These are phyloP conservation scores for Zonotrichia albicollis DNA, from an alignment of 2,797 vertebrate species.

Conservation along the genomic window DNA sequence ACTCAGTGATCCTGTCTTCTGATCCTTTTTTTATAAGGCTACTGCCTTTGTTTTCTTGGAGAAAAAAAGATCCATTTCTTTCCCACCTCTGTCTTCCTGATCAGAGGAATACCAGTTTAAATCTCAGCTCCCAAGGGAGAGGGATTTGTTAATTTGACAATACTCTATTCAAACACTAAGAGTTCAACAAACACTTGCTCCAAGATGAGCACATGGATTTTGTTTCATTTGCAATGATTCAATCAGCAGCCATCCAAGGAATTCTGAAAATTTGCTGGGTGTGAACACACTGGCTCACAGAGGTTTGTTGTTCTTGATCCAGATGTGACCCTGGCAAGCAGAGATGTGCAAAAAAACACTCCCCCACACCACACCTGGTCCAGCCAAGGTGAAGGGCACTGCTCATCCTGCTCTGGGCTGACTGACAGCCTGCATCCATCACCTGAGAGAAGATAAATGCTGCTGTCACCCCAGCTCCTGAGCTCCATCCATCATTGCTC, in stretches of 20 bases:
- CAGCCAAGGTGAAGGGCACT: conserved; percentile 22
- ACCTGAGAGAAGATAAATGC: conserved; percentile 21
- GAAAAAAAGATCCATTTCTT: not conserved
- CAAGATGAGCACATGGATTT: not conserved
- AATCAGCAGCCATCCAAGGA: not conserved
- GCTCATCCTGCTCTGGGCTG: not conserved
- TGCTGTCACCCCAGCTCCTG: not conserved
- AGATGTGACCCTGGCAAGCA: not conserved
- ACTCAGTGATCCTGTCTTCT: not conserved
- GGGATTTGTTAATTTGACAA: not conserved
- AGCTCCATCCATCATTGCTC: conserved; percentile 17
- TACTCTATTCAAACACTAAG: not conserved
- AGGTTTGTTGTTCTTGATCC: not conserved
- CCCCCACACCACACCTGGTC: not conserved
- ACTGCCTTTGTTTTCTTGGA: not conserved
- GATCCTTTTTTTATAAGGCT: not conserved
- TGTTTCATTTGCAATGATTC: not conserved
- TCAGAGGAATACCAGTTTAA: not conserved
- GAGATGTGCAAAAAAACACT: not conserved
- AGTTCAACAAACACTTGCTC: not conserved
- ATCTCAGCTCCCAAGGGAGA: not conserved
- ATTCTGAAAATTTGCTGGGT: not conserved
- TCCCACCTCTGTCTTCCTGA: not conserved
- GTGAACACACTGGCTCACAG: not conserved
- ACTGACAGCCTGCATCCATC: not conserved